These are phyloP conservation scores for Pterostichus madidus DNA, from an alignment of 2,888 invertebrate genomes.

Conservation along the genomic window DNA sequence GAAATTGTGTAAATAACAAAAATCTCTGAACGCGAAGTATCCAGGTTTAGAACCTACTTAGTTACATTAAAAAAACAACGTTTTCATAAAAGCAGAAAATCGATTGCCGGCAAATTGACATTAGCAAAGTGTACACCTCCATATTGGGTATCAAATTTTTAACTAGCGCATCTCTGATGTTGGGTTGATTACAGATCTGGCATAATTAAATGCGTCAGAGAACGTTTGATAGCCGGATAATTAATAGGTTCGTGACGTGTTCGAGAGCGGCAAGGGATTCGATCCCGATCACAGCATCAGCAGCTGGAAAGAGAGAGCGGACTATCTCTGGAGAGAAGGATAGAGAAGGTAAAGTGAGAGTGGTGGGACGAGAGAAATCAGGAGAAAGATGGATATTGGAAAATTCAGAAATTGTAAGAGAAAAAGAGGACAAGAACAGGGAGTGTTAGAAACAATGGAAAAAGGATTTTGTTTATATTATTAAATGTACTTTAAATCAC, in stretches of 20 bases:
- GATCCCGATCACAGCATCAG: slow-evolving; percentile 5
- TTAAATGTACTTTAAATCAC: too few species aligned
- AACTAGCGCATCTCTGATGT: slow-evolving; percentile 38
- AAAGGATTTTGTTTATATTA: too few species aligned
- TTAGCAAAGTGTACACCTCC: slow-evolving; percentile 4
- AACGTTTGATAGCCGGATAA: slow-evolving; percentile 56
- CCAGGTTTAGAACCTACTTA: not conserved
- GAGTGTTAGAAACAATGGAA: too few species aligned
- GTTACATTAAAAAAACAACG: not conserved
- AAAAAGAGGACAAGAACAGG: too few species aligned
- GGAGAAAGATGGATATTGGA: too few species aligned
- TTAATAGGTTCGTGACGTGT: slow-evolving; percentile 45
- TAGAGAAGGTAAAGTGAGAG: not conserved
- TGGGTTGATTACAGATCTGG: slow-evolving; percentile 55
- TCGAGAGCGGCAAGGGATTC: not conserved
- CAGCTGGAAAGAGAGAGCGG: not conserved
- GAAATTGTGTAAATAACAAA: too few species aligned
- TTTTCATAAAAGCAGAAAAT: not conserved
- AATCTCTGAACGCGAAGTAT: too few species aligned
- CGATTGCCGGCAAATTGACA: slow-evolving; percentile 8
- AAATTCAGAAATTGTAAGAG: too few species aligned
- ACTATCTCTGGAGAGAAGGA: not conserved
- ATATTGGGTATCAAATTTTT: slow-evolving; percentile 42
- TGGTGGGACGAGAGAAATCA: not conserved
- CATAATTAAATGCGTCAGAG: slow-evolving; percentile 50